phyloP scores from a whole-genome alignment of 2,888 invertebrate genomes.

The Conchocele bisecta region DNA sequence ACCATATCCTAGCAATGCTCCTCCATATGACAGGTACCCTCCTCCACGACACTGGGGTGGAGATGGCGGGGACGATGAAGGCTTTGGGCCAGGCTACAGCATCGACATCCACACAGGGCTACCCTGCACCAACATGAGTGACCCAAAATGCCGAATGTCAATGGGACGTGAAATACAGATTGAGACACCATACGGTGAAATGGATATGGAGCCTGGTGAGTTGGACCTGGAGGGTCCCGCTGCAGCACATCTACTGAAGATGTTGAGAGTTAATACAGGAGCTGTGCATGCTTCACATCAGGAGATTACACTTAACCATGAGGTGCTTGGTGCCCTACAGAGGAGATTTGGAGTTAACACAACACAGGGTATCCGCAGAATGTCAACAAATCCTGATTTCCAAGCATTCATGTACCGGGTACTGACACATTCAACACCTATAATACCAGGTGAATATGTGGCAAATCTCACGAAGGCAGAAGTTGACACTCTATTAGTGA shows the following conservation, averaged over 20 bases:
- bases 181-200: conserved; percentile 41
- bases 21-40: neutral
- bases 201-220: conserved; percentile 52
- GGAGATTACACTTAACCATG: conserved; percentile 42
- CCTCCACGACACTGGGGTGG: neutral
- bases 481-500: conserved; percentile 32
- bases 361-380: conserved; percentile 31
- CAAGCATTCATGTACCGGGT: conserved; percentile 53
- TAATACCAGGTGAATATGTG: conserved; percentile 46
- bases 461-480: conserved; percentile 42
- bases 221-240: conserved; percentile 50
- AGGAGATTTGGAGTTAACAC: conserved; percentile 47
- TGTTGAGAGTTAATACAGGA: conserved; percentile 10
- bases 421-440: conserved; percentile 25
- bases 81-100: neutral
- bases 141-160: conserved; percentile 36
- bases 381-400: conserved; percentile 40
- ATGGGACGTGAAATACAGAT: conserved; percentile 31
- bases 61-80: neutral
- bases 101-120: conserved; percentile 16
- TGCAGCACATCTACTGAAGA: conserved; percentile 32
- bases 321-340: conserved; percentile 38
- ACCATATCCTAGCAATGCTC: neutral
- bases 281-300: conserved; percentile 26
- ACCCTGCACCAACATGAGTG: conserved; percentile 35